Conservation (phyloP, 1,140 invertebrate species). For the Hylaeus volcanicus region DNA sequence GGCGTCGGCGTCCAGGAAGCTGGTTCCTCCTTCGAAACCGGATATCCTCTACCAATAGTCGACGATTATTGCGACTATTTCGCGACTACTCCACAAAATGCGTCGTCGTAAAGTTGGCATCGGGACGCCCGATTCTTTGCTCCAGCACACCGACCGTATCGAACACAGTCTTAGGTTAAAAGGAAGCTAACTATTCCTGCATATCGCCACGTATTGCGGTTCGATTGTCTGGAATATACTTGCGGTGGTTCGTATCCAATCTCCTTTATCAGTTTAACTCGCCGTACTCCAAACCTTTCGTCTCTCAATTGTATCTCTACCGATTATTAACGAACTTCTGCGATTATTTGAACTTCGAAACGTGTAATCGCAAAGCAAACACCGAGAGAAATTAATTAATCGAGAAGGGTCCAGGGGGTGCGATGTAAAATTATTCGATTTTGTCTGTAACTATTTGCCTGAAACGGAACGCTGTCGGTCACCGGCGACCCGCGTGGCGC, state of each 20-base stretch:
- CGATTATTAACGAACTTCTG: no score
- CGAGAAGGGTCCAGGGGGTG: no score
- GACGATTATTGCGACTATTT: constrained; percentile 46
- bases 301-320: no score
- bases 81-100: constrained; percentile 59
- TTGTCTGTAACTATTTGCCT: no score
- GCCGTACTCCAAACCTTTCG: not conserved
- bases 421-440: no score
- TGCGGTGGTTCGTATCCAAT: constrained; percentile 22
- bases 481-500: no score
- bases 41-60: not conserved
- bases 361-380: no score
- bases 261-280: not conserved
- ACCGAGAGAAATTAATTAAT: no score
- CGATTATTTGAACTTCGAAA: no score
- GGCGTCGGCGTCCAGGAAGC: not conserved
- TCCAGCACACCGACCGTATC: not conserved
- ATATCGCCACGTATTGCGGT: not conserved
- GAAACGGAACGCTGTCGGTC: no score
- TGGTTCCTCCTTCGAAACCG: no score
- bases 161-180: constrained; percentile 6
- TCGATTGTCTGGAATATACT: not conserved
- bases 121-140: constrained; percentile 52
- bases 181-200: constrained; percentile 18
- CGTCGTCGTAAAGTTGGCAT: constrained; percentile 69